A percentile compares a stretch with the other conserved stretches of the same genome.
phyloP scores from a whole-genome alignment of 2,113 vertebrate genomes.

The Anoura caudifer region DNA sequence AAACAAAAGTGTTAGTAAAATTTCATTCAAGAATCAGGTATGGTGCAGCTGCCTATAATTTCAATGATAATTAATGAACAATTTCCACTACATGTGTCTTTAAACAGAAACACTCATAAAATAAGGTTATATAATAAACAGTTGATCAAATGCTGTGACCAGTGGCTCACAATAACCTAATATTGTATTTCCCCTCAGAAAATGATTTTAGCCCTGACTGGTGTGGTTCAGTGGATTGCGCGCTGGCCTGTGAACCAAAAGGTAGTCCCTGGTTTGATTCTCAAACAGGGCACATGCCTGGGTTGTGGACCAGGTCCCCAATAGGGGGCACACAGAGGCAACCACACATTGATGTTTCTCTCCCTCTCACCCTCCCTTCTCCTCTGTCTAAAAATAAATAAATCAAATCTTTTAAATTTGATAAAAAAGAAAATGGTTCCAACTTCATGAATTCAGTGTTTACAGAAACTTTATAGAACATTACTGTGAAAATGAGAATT shows the following conservation, averaged over 20 bases:
- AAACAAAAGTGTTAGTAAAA: not conserved
- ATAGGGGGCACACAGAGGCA: too few species aligned
- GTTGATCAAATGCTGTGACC: not conserved
- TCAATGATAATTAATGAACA: not conserved
- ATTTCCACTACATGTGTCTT: not conserved
- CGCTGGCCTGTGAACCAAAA: too few species aligned
- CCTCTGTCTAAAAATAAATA: too few species aligned
- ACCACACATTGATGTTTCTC: too few species aligned
- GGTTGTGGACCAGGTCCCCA: too few species aligned
- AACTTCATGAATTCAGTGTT: not conserved
- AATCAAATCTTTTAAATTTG: too few species aligned
- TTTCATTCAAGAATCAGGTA: not conserved
- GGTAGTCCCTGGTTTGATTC: too few species aligned
- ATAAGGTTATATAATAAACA: not conserved
- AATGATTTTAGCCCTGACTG: too few species aligned
- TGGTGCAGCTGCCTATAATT: not conserved
- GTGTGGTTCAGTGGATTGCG: too few species aligned
- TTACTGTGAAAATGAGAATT: not conserved
- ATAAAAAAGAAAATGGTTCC: not conserved
- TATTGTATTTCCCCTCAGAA: not conserved
- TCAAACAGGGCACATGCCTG: too few species aligned
- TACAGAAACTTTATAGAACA: not conserved
- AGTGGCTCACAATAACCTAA: not conserved
- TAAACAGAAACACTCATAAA: not conserved
- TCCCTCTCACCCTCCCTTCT: too few species aligned